Base-by-base conservation (phyloP, 2,797 vertebrate species). In the Adelosebastes latens region DNA sequence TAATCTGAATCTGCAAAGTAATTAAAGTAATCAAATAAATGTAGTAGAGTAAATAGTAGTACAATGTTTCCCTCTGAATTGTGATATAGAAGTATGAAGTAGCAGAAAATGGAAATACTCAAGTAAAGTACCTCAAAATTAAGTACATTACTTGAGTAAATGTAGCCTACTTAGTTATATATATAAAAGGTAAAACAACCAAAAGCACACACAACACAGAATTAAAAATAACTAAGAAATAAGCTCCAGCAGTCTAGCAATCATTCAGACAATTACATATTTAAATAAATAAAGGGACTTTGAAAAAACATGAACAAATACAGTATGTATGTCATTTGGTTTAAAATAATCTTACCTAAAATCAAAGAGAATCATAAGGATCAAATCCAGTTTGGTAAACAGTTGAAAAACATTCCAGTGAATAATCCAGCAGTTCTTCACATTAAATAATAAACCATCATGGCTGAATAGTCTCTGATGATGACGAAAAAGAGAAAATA, bases 341-440 rank as follows among this genome's bases (percentile, higher is more conserved):
- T 55, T 58, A 13, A 72, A 64, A 74, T 52, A 10, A 53, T 62
- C 93, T 91, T 82, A 95, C 95, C 94, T 93, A 77, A 73, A 77
- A 82, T 82, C 56, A 75, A 72, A 76, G 55, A 70, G 18, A 86
- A 84, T 72, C 83, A 92, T 93, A 77, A 73, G 75, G 82, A 65
- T 64, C 75, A 42, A 18, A 29, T 60, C 18, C 55, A 68, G 65
- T 53, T 69, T 36, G 18, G 46, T 62, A 53, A 71, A 65, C 58
- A 32, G 60, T 27, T 53, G 16, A 62, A 55, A 64, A 64, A 66
- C 20, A 73, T 62, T 52, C 24, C 39, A 49, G 22, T 10, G 31
- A 32, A 68, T 74, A 80, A 75, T 68, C 24, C 56, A 65, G 27
- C 24, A 32, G 67, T 39, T 25, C 9, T 10, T 59, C 4, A 46